A percentile compares a stretch with the other conserved stretches of the same genome.
phyloP scores from a whole-genome alignment of 2,888 invertebrate genomes.

The Synanthedon vespiformis region DNA sequence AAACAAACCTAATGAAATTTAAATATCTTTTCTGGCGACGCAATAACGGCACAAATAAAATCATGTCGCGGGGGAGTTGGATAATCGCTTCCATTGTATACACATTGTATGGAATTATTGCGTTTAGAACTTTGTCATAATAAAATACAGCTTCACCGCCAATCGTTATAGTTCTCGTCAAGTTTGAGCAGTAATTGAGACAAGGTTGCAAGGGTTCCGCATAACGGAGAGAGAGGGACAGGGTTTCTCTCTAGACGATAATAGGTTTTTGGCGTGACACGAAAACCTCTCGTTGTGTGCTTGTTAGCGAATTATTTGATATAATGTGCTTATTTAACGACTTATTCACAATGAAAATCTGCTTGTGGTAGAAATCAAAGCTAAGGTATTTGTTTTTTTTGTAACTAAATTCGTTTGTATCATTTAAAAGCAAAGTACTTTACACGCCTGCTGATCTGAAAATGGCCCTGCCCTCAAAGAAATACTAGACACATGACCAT shows the following conservation, averaged over 20 bases:
- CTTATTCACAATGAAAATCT: conserved; percentile 29
- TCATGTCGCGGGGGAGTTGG: conserved; percentile 64
- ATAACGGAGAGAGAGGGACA: conserved; percentile 48
- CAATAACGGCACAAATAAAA: conserved; percentile 69
- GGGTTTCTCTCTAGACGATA: conserved; percentile 52
- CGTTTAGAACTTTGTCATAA: conserved; percentile 44
- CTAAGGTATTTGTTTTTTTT: no score
- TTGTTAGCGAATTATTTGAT: conserved; percentile 58
- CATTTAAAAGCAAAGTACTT: no score
- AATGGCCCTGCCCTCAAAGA: no score
- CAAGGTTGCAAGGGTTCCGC: conserved; percentile 39
- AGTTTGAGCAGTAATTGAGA: conserved; percentile 23
- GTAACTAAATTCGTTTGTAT: no score
- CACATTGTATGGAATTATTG: conserved; percentile 50
- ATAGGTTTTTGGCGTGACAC: conserved; percentile 61
- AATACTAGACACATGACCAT: no score
- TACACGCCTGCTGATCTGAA: no score
- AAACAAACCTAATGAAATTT: conserved; percentile 72
- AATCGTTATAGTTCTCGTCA: conserved; percentile 9
- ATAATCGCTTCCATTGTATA: conserved; percentile 64
- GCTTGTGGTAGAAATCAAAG: neutral
- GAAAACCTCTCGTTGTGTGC: conserved; percentile 62
- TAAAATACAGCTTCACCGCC: conserved; percentile 13
- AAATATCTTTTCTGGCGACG: conserved; percentile 65
- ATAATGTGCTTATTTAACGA: conserved; percentile 49